Evolutionary conservation across 2,888 invertebrate genomes (phyloP).

Genomic region (Apotomis turbidana): DNA sequence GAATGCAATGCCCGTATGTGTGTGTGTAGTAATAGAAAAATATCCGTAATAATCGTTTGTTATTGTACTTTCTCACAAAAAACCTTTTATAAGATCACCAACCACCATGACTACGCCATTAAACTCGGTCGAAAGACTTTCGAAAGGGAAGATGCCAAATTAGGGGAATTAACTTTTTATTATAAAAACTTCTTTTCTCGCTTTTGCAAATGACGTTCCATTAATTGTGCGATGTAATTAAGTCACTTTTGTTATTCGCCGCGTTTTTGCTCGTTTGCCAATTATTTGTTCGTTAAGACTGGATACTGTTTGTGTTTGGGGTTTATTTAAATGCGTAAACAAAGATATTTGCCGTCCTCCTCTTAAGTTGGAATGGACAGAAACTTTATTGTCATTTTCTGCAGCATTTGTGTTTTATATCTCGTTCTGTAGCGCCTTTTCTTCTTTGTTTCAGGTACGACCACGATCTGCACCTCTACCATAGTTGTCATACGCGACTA

Average conservation of each 20-base stretch:
- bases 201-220: slow-evolving; percentile 75
- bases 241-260: slow-evolving; percentile 51
- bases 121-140: slow-evolving; percentile 60
- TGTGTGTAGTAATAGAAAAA: no score
- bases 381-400: no score
- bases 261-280: slow-evolving; percentile 41
- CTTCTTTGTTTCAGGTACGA: no score
- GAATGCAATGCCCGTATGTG: no score
- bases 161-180: slow-evolving; percentile 79
- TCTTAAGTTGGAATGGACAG: no score
- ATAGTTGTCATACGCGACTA: no score
- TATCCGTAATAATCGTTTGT: no score
- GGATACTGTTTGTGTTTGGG: slow-evolving; percentile 10
- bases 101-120: slow-evolving; percentile 58
- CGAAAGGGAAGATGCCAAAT: slow-evolving; percentile 70
- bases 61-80: neutral
- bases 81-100: slow-evolving; percentile 53
- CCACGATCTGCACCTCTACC: no score
- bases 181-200: slow-evolving; percentile 62
- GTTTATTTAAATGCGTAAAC: slow-evolving; percentile 25
- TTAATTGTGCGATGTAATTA: slow-evolving; percentile 76
- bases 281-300: slow-evolving; percentile 32
- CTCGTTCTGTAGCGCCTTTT: no score
- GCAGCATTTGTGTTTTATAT: no score
- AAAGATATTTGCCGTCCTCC: slow-evolving; percentile 9